Base-by-base conservation (phyloP, 2,797 vertebrate species). In the Poeciliopsis presidionis region DNA sequence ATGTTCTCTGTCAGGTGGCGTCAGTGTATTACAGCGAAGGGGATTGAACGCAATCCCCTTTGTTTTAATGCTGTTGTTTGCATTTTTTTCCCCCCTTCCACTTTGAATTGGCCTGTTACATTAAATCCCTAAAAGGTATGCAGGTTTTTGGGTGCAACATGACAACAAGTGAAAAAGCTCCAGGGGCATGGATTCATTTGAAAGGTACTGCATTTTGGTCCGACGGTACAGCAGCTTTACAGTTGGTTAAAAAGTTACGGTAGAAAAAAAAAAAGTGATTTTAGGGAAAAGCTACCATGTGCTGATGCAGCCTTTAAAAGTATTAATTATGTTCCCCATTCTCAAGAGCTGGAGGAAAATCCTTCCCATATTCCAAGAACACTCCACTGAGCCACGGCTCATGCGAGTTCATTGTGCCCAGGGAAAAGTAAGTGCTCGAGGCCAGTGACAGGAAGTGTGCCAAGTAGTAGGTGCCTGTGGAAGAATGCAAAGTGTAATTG, bases 401-500 rank as follows among this genome's bases (percentile, higher is more conserved):
- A 43, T 41, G 65, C 5, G 39, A 39, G 20, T 22, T 69, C 36
- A 69, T n/a, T 2, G 4, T n/a, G 41, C 39, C 65, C 39, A 41
- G 65, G 65, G 65, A 69, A 41, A 69, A 69, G 11, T 41, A 69
- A 25, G 22, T n/a, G 36, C 65, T 69, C 20, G 36, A 69, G 39
- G 65, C 65, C 65, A 69, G 22, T 69, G 36, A 69, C 65, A 69
- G 65, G 65, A 69, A 69, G 65, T 14, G 22, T 69, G 65, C 65
- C 65, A 69, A 69, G 22, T n/a, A n/a, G 41, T 69, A 69, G 65
- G 9, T 13, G 65, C 65, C 39, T 69, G 65, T 69, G 65, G 36
- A 69, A 69, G 39, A 43, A 69, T 69, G 65, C 65, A 69, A 41
- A 41, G 20, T 41, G 39, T 69, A 69, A 69, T 69, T 25, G 36